A percentile compares a stretch with the other conserved stretches of the same genome.
These are phyloP conservation scores for Hippocampus comes DNA, from an alignment of 2,113 vertebrate genomes.

Conservation along the genomic window DNA sequence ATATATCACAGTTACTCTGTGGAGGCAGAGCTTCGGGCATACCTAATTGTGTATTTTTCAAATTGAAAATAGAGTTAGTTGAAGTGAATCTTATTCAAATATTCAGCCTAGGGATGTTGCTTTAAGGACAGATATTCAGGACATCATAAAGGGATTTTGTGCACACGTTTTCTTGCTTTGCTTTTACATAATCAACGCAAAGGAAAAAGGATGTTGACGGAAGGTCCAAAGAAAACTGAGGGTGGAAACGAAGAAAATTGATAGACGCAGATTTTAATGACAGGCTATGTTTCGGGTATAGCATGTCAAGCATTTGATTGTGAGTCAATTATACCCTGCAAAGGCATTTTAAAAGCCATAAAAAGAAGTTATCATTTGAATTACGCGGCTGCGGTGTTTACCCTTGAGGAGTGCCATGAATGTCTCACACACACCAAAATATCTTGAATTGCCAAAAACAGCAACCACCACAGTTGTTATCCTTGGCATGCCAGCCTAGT, in stretches of 20 bases:
- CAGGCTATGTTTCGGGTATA: conserved; percentile 32
- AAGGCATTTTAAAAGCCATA: conserved; percentile 24
- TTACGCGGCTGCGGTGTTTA: conserved; percentile 30
- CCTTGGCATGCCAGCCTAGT: conserved; percentile 32
- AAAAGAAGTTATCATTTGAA: conserved; percentile 34
- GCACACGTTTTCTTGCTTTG: background rate
- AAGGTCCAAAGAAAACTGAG: conserved; percentile 33
- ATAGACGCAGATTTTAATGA: conserved; percentile 29
- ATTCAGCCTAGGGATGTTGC: background rate
- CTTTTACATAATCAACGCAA: background rate
- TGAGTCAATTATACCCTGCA: conserved; percentile 34
- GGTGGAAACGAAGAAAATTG: conserved; percentile 34
- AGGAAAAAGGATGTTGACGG: conserved; percentile 8
- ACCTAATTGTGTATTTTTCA: background rate
- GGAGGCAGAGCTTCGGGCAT: background rate
- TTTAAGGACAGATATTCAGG: background rate
- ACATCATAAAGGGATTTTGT: background rate
- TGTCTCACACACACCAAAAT: conserved; percentile 44
- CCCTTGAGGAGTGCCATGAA: conserved; percentile 35
- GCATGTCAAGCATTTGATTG: conserved; percentile 26
- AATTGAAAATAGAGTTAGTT: background rate
- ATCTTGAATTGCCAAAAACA: conserved; percentile 31
- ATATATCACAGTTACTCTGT: background rate
- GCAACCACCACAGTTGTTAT: conserved; percentile 27
- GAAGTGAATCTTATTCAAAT: background rate